Evolutionary conservation across 2,113 vertebrate species (phyloP).

Genomic region (Phrynosoma platyrhinos): DNA sequence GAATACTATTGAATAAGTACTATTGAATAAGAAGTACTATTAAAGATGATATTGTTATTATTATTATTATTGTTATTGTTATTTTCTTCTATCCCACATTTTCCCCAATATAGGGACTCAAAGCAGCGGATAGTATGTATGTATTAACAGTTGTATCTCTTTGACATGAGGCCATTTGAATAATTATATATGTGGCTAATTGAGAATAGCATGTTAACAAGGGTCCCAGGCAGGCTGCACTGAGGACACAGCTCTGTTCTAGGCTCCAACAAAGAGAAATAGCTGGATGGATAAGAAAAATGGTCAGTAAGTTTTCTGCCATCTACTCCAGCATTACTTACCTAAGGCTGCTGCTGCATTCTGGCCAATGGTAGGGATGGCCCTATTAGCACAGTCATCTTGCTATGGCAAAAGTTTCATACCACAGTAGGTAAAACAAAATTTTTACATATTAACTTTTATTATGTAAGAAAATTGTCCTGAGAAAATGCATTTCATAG

Average conservation of each 20-base stretch:
- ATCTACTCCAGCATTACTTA: not conserved
- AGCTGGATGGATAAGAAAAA: not conserved
- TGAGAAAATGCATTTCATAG: not conserved
- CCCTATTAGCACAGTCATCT: not conserved
- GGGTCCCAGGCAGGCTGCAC: not conserved
- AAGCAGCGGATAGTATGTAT: too few species aligned
- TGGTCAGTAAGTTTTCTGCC: not conserved
- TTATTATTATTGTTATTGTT: too few species aligned
- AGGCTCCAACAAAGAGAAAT: not conserved
- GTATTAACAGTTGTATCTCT: too few species aligned
- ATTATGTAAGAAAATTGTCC: not conserved
- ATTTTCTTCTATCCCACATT: too few species aligned
- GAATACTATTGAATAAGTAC: slow-evolving; percentile 23
- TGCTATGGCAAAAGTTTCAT: not conserved
- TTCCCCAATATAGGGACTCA: too few species aligned
- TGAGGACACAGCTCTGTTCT: not conserved
- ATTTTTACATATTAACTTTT: not conserved
- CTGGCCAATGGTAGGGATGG: not conserved
- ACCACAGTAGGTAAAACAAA: not conserved
- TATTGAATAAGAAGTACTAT: not conserved
- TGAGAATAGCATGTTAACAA: not conserved
- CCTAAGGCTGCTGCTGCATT: not conserved
- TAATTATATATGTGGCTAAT: too few species aligned
- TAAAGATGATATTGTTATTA: too few species aligned
- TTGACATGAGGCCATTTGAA: not conserved